Base-by-base conservation (phyloP, 2,888 invertebrate genomes). In the Rhopalosiphum nymphaeae region DNA sequence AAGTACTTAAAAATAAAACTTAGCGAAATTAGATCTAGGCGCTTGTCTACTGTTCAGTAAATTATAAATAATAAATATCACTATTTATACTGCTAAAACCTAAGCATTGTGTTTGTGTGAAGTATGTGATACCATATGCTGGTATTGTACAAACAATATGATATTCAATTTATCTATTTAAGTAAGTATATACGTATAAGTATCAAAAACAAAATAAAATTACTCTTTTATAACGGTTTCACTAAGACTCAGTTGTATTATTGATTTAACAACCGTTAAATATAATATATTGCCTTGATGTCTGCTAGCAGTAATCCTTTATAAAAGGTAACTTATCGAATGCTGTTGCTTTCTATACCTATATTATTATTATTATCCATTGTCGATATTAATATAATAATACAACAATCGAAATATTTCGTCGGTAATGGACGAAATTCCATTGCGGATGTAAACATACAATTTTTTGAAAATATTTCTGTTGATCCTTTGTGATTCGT, bases 261-360 rank as follows among this genome's bases (percentile, higher is more conserved):
- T 67, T 67, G n/a, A 67, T 67, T 67, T 67, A 67, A 67, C 67
- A 67, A 36, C 67, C 67, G 67, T 67, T 67, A 67, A 67, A 36
- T 67, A 53, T 53, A 53, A n/a, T n/a, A 67, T 67, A 36, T 21
- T 67, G n/a, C 16, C 67, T 67, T 16, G 36, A 67, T 67, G 36
- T 67, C 67, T 67, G n/a, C 36, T 67, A 67, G n/a, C 67, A 16
- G n/a, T n/a, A 67, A 67, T 67, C 36, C 36, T 67, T 36, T 67
- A 67, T 67, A 36, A 1, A 67, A 67, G 67, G n/a, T 36, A 67
- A 67, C 36, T 67, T 36, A 67, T 36, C n/a, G n/a, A 67, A 67
- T 67, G n/a, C 67, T 67, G 67, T 67, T 67, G 36, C 36, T 67
- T 67, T 67, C 67, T 67, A 67, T 36, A 67, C 3, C 53, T 53